A percentile compares a stretch with the other conserved stretches of the same genome.
phyloP scores from a whole-genome alignment of 1,140 invertebrate species.

The Probaryconus sp. region DNA sequence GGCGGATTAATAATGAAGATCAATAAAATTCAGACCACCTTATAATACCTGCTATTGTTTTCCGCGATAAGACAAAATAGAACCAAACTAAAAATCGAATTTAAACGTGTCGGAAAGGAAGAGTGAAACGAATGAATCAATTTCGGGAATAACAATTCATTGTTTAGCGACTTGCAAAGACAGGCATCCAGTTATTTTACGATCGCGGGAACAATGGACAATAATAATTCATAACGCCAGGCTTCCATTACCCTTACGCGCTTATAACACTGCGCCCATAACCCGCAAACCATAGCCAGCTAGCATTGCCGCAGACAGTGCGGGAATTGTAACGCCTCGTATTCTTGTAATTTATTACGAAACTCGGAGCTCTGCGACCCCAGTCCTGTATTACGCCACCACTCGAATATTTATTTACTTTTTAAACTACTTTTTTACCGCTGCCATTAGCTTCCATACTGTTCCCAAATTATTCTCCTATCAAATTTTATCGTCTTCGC shows the following conservation, averaged over 20 bases:
- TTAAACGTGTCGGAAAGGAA: background rate
- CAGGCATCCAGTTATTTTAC: conserved; percentile 69
- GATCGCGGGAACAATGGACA: conserved; percentile 69
- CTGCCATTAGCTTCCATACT: too few relatives aligned
- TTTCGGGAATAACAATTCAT: conserved; percentile 58
- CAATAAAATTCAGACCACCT: too few relatives aligned
- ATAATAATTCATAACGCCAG: conserved; percentile 72
- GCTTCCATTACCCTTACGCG: conserved; percentile 61
- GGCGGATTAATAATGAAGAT: too few relatives aligned
- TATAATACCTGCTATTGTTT: too few relatives aligned
- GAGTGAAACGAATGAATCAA: conserved; percentile 15
- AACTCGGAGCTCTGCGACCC: conserved; percentile 51
- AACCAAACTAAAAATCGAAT: conserved; percentile 30
- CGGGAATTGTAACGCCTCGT: conserved; percentile 73
- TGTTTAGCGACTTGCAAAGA: conserved; percentile 57
- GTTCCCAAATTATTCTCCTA: too few relatives aligned
- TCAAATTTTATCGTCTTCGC: too few relatives aligned
- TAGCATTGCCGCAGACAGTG: conserved; percentile 58
- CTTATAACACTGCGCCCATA: conserved; percentile 61
- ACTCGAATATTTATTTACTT: conserved; percentile 52
- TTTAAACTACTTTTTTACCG: conserved; percentile 23
- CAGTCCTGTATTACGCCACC: conserved; percentile 36
- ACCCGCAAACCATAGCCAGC: conserved; percentile 40
- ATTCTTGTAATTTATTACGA: conserved; percentile 69
- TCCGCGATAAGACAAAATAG: too few relatives aligned